These are phyloP conservation scores for Streptopelia turtur DNA, from an alignment of 2,797 vertebrate species.

Conservation along the genomic window DNA sequence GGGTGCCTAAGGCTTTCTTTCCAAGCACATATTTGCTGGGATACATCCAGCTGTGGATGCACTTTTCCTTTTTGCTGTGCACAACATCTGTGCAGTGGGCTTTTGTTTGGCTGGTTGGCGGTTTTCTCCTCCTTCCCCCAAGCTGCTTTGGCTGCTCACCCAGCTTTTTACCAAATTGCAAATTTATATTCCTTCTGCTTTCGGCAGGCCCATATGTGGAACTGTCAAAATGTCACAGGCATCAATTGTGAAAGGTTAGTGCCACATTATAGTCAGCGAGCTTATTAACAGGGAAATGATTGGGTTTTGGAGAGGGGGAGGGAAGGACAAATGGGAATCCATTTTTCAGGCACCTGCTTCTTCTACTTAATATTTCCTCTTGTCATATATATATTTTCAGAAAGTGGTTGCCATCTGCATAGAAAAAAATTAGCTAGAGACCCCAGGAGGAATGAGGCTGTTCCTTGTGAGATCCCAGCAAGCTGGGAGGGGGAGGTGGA, in stretches of 20 bases:
- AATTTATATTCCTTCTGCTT: slow-evolving; percentile 62
- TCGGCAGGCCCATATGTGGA: slow-evolving; percentile 48
- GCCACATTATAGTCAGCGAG: background rate
- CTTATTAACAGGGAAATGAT: slow-evolving; percentile 65
- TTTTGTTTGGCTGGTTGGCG: slow-evolving; percentile 21
- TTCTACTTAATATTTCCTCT: background rate
- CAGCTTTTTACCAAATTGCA: slow-evolving; percentile 64
- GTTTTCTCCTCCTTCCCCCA: slow-evolving; percentile 39
- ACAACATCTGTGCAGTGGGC: slow-evolving; percentile 52
- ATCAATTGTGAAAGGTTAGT: slow-evolving; percentile 59
- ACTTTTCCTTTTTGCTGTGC: background rate
- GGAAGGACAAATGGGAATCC: slow-evolving; percentile 30
- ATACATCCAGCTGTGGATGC: background rate
- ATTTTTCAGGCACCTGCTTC: slow-evolving; percentile 30
- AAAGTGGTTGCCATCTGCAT: background rate
- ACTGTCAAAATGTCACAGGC: slow-evolving; percentile 68
- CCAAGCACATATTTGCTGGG: background rate
- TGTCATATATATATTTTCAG: background rate
- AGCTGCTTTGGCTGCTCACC: slow-evolving; percentile 63
- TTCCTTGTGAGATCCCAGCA: background rate
- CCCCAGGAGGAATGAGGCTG: background rate
- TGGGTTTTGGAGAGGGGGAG: slow-evolving; percentile 40
- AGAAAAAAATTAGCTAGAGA: background rate
- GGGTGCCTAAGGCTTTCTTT: slow-evolving; percentile 27
- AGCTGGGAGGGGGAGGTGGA: background rate